These are phyloP conservation scores for Leucoraja ocellata DNA, from an alignment of 2,797 vertebrate species.

Conservation along the genomic window DNA sequence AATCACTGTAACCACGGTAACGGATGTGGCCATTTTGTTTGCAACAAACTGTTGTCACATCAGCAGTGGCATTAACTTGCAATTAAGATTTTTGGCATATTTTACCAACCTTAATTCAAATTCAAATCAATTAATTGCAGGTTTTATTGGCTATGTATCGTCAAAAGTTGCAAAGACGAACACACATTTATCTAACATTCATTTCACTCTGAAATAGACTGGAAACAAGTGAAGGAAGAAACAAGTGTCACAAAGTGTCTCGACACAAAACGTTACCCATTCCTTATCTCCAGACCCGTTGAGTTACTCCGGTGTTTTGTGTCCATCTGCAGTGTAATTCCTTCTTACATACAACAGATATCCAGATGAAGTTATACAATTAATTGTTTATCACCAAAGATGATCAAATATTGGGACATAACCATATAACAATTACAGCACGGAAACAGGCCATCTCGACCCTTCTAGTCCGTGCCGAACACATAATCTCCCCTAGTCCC, in stretches of 20 bases:
- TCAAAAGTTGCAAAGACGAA: background rate
- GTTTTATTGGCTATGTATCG: background rate
- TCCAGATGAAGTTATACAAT: background rate
- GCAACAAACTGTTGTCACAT: background rate
- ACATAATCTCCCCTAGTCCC: no score
- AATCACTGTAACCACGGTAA: background rate
- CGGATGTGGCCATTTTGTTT: background rate
- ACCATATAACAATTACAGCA: no score
- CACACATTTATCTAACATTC: background rate
- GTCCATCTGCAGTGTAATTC: no score
- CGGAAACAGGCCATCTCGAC: no score
- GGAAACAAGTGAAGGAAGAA: background rate
- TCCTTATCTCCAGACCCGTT: no score
- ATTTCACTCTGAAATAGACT: background rate
- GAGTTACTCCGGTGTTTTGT: no score
- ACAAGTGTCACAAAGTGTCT: no score
- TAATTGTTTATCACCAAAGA: background rate
- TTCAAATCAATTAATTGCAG: background rate
- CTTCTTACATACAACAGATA: no score
- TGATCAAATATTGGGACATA: no score
- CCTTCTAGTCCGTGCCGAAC: no score
- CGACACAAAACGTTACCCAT: no score
- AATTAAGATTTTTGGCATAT: background rate
- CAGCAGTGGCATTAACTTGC: background rate
- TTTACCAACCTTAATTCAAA: background rate